phyloP scores from a whole-genome alignment of 2,888 invertebrate genomes.

The Stenotaenia linearis region DNA sequence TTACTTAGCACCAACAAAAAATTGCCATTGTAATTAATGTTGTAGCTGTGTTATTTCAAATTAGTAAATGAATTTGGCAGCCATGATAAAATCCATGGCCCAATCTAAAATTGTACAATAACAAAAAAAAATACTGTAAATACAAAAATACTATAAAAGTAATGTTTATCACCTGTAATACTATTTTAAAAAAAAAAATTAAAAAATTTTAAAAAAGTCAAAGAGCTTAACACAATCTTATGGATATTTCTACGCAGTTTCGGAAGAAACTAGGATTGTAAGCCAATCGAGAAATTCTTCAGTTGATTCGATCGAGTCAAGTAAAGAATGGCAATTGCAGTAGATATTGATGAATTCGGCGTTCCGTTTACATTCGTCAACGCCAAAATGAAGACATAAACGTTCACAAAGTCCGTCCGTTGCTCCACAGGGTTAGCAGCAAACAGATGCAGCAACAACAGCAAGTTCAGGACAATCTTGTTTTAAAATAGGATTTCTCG shows the following conservation, averaged over 20 bases:
- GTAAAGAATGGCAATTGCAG: background rate
- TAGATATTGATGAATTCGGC: background rate
- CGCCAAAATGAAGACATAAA: background rate
- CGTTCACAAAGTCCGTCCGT: conserved; percentile 19
- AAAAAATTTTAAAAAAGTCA: background rate
- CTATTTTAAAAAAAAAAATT: background rate
- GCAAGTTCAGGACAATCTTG: background rate
- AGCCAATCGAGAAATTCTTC: background rate
- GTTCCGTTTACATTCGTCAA: background rate
- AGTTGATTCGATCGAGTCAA: background rate
- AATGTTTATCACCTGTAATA: background rate
- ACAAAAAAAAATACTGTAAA: background rate
- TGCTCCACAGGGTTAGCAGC: conserved; percentile 7
- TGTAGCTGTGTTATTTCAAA: background rate
- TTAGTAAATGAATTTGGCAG: background rate
- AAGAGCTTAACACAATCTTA: background rate
- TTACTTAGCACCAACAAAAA: background rate
- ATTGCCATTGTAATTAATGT: background rate
- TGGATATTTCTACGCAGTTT: background rate
- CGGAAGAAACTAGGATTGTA: background rate
- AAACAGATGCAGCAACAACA: conserved; percentile 19
- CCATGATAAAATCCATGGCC: background rate
- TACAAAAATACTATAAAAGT: background rate
- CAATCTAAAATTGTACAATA: background rate
- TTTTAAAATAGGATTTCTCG: background rate